Percentiles rank a stretch among this genome's conserved stretches.
Conservation (phyloP, 2,797 vertebrate species). For the Ptychobarbus kaznakovi region DNA sequence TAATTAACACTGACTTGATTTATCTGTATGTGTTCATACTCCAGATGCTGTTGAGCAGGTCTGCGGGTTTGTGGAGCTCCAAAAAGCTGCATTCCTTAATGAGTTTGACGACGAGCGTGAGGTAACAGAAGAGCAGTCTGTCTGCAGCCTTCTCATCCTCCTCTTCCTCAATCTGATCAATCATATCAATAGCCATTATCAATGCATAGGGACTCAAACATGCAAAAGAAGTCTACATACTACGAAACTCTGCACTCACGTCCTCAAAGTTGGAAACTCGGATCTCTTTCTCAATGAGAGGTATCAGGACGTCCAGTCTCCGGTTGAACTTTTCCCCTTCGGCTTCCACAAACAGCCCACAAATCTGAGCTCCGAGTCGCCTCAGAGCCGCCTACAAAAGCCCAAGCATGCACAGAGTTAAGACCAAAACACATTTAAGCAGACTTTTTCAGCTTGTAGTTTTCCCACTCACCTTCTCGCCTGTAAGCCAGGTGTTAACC, state of each 20-base stretch:
- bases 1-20: neutral
- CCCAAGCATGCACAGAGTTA: neutral
- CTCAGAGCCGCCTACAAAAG: constrained; percentile 74
- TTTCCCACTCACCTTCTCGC: constrained; percentile 82
- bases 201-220: neutral
- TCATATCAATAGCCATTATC: constrained; percentile 20
- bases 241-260: constrained; percentile 75
- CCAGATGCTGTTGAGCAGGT: constrained; percentile 83
- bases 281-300: constrained; percentile 85
- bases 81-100: constrained; percentile 86
- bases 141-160: constrained; percentile 91
- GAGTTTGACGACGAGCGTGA: constrained; percentile 89
- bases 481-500: constrained; percentile 84
- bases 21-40: constrained; percentile 73
- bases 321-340: constrained; percentile 84
- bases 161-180: constrained; percentile 86
- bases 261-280: constrained; percentile 84
- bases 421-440: neutral
- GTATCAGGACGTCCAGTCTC: constrained; percentile 82
- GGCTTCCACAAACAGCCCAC: constrained; percentile 91
- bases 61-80: constrained; percentile 77
- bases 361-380: constrained; percentile 87
- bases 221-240: constrained; percentile 12
- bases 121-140: constrained; percentile 87
- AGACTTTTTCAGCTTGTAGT: no score